Evolutionary conservation across 2,797 vertebrate species (phyloP).

Genomic region (Notolepis coatsorum): DNA sequence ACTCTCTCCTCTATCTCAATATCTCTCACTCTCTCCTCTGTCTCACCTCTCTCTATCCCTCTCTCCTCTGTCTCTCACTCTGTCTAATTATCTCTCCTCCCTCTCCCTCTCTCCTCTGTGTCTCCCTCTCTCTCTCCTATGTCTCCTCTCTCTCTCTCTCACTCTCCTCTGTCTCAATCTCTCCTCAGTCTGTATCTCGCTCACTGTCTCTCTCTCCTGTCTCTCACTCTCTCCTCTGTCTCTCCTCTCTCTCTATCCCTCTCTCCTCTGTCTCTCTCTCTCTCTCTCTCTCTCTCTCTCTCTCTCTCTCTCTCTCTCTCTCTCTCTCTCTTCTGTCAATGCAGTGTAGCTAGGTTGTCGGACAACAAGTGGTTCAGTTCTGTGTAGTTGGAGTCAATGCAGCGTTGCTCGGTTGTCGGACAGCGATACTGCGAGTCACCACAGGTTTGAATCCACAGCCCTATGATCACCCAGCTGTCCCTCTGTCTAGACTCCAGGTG

Average conservation of each 20-base stretch:
- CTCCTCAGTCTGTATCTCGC: background rate
- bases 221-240: conserved; percentile 7
- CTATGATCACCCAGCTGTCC: too few relatives aligned
- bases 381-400: too few relatives aligned
- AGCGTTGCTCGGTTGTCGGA: too few relatives aligned
- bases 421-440: too few relatives aligned
- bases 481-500: too few relatives aligned
- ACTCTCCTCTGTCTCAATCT: background rate
- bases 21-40: conserved; percentile 6
- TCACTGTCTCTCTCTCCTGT: background rate
- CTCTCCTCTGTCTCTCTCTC: background rate
- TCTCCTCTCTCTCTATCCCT: background rate
- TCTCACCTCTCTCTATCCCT: background rate
- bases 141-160: background rate
- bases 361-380: too few relatives aligned
- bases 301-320: background rate
- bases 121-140: conserved; percentile 9
- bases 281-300: background rate
- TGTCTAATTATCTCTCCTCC: background rate
- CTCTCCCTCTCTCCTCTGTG: background rate
- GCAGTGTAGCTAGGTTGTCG: too few relatives aligned
- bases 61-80: background rate
- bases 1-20: background rate
- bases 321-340: conserved; percentile 9
- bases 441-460: too few relatives aligned